These are phyloP conservation scores for Torymus tubicola DNA, from an alignment of 2,888 invertebrate species.

Conservation along the genomic window DNA sequence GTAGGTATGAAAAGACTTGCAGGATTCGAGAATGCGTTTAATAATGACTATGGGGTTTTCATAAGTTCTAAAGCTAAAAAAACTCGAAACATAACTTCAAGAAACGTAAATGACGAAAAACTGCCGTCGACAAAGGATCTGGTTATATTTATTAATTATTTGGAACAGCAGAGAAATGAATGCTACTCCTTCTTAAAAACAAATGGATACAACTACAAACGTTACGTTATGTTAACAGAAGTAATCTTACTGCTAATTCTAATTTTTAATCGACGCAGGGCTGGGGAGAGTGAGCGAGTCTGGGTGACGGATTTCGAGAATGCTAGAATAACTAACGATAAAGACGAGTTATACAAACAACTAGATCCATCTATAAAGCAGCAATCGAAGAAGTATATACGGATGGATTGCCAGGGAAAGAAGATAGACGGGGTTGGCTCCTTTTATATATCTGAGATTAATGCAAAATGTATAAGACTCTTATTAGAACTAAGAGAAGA, in stretches of 20 bases:
- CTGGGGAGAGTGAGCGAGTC: not conserved
- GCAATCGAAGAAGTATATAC: slow-evolving; percentile 1
- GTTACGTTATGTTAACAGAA: not conserved
- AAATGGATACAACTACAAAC: not conserved
- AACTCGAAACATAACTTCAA: not conserved
- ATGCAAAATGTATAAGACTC: too few relatives aligned
- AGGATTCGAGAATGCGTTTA: not conserved
- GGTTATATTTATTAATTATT: not conserved
- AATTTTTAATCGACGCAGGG: slow-evolving; percentile 1
- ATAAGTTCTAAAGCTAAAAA: not conserved
- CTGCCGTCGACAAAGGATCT: not conserved
- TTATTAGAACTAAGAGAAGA: too few relatives aligned
- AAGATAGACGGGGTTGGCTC: slow-evolving; percentile 10
- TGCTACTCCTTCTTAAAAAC: not conserved
- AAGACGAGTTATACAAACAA: not conserved
- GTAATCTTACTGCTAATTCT: not conserved
- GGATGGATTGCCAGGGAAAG: slow-evolving; percentile 6
- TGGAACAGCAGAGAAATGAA: not conserved
- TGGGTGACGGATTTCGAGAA: not conserved
- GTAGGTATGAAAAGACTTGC: too few relatives aligned
- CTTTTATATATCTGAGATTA: not conserved
- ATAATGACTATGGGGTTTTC: not conserved
- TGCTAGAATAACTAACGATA: not conserved
- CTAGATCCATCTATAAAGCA: not conserved
- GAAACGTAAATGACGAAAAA: not conserved